These are phyloP conservation scores for Alosa alosa DNA, from an alignment of 2,113 vertebrate genomes.

Conservation along the genomic window DNA sequence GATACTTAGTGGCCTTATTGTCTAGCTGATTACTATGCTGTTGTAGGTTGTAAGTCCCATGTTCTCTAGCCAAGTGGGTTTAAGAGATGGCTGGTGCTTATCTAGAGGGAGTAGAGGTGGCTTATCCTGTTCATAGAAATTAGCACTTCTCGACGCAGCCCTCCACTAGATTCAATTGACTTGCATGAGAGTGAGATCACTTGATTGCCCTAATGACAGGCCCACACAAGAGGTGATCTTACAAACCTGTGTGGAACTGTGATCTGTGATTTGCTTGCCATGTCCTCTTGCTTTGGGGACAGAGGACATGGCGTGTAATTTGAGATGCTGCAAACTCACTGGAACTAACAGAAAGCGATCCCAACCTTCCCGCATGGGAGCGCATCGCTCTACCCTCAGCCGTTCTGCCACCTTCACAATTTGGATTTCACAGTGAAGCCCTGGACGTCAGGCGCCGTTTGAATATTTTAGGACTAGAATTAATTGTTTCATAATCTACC, in stretches of 20 bases:
- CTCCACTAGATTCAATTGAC: background rate
- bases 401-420: background rate
- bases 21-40: background rate
- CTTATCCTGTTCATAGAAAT: background rate
- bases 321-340: background rate
- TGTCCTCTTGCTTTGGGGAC: background rate
- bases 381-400: background rate
- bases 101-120: background rate
- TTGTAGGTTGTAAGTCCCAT: background rate
- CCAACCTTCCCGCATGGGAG: background rate
- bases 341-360: background rate
- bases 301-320: background rate
- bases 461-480: background rate
- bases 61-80: background rate
- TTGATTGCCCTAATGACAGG: background rate
- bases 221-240: background rate
- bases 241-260: background rate
- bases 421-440: background rate
- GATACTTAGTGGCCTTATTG: background rate
- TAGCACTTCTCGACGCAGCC: background rate
- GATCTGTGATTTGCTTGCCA: background rate
- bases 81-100: background rate
- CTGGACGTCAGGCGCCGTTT: background rate
- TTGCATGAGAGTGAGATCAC: background rate
- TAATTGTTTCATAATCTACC: too few relatives aligned